Conservation (phyloP, 92 coral and sea anemone genomes). For the Porites evermanni region DNA sequence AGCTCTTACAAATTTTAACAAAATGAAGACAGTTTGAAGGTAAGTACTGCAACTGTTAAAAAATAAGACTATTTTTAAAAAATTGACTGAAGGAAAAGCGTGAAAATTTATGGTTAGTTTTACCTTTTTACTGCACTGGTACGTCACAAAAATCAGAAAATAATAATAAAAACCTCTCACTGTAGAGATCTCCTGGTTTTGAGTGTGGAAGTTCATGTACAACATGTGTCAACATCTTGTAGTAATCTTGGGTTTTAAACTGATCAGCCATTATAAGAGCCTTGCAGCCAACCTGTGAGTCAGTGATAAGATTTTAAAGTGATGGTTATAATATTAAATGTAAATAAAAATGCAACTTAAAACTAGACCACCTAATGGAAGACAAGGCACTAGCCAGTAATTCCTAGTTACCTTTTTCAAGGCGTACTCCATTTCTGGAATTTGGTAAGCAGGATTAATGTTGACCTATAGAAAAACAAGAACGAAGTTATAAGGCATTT, state of each 20-base stretch:
- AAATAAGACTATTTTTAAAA: too few species aligned
- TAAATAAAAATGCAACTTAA: too few species aligned
- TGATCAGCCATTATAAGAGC: conserved; percentile 83
- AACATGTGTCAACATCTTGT: conserved; percentile 86
- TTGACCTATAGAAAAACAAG: conserved; percentile 66
- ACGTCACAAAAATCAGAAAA: neutral
- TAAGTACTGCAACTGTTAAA: too few species aligned
- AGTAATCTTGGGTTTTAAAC: conserved; percentile 93
- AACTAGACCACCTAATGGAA: too few species aligned
- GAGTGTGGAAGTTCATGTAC: conserved; percentile 87
- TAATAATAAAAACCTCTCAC: conserved; percentile 62
- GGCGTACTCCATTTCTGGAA: conserved; percentile 91
- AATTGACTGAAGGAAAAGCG: too few species aligned
- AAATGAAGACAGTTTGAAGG: too few species aligned
- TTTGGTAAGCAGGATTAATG: conserved; percentile 94
- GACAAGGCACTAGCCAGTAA: neutral
- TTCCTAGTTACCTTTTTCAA: conserved; percentile 78
- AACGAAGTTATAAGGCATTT: neutral
- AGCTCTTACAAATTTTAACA: too few species aligned
- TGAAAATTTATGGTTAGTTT: too few species aligned
- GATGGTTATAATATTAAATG: too few species aligned
- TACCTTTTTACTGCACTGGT: neutral
- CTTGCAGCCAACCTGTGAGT: conserved; percentile 90
- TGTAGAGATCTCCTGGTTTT: conserved; percentile 86
- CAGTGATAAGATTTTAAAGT: neutral